These are phyloP conservation scores for Halichoeres trimaculatus DNA, from an alignment of 2,113 vertebrate genomes.

Conservation along the genomic window DNA sequence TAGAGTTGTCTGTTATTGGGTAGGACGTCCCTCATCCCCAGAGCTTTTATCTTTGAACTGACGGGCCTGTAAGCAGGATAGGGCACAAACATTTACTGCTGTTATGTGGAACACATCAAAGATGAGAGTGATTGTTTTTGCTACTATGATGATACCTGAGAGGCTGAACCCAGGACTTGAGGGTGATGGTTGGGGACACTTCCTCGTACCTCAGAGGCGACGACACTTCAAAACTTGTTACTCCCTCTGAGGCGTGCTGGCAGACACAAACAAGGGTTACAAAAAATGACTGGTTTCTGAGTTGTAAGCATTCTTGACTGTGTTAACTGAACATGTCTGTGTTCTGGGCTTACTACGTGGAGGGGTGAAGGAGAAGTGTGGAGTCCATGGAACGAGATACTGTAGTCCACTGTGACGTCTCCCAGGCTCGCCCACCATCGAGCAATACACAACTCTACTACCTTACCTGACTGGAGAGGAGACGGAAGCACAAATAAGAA, in stretches of 20 bases:
- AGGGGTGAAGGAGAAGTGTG: constrained; percentile 88
- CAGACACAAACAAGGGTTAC: constrained; percentile 22
- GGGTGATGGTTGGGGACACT: constrained; percentile 91
- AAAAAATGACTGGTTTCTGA: not conserved
- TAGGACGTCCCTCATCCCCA: constrained; percentile 92
- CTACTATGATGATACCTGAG: constrained; percentile 83
- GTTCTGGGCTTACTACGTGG: constrained; percentile 89
- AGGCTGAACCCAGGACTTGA: constrained; percentile 98
- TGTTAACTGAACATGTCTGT: not conserved
- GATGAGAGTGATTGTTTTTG: not conserved
- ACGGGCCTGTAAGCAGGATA: constrained; percentile 85
- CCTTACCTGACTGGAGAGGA: constrained; percentile 86
- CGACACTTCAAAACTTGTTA: constrained; percentile 91
- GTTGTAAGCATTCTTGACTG: not conserved
- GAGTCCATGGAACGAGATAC: constrained; percentile 93
- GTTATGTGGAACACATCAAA: not conserved
- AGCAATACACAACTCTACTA: constrained; percentile 95
- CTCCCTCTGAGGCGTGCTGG: constrained; percentile 95
- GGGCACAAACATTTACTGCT: not conserved
- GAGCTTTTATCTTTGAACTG: constrained; percentile 93
- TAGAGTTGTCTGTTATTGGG: constrained; percentile 97
- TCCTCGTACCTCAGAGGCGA: constrained; percentile 95
- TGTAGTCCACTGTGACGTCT: constrained; percentile 94
- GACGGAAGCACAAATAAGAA: not conserved
- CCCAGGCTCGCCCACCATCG: constrained; percentile 99